Evolutionary conservation across 2,113 vertebrate species (phyloP), one percentile per base, ranked within the genome.

Genomic region (Ceyx cyanopectus): DNA sequence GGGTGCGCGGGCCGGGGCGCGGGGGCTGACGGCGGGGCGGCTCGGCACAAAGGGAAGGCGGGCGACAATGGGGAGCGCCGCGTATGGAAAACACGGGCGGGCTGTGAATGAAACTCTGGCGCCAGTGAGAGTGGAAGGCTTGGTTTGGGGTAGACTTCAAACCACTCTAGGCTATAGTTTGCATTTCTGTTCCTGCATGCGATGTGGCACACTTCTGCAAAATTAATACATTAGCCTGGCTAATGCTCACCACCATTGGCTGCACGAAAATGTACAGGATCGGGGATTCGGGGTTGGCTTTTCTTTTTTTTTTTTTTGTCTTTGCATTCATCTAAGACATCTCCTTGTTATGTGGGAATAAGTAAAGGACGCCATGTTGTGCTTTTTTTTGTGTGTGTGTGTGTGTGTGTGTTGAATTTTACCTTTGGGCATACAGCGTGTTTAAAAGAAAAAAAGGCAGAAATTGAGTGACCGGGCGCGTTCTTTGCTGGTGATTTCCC

Each of bases 61-160:
- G 82, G 74, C 86, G 95, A 93, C 95, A 91, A 93, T 90, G 92
- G 94, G 92, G 83, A 85, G 85, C 77, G 92, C 73, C 86, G 86
- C 79, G 89, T 74, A 87, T 69, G 85, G 89, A 67, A 68, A 79
- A 63, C n/a, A 79, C 91, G 75, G 91, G 93, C 79, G 91, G 91
- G 79, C 86, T 82, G 94, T 81, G 94, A 94, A 87, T 82, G 94
- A 93, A 94, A 93, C 90, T 93, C 90, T 85, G 95, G 94, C 92
- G 95, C 94, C 95, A 94, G 94, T 91, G 79, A 81, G 92, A 87
- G 87, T 85, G 84, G 81, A 91, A 87, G 89, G 93, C 83, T 93
- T 16, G 87, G 74, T 76, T 60, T 57, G 92, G 94, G 88, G 85
- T 66, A 95, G 94, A 85, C 95, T 94, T 79, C 79, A 76, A 89